phyloP scores from a whole-genome alignment of 2,113 vertebrate genomes.

The Hassar affinis region DNA sequence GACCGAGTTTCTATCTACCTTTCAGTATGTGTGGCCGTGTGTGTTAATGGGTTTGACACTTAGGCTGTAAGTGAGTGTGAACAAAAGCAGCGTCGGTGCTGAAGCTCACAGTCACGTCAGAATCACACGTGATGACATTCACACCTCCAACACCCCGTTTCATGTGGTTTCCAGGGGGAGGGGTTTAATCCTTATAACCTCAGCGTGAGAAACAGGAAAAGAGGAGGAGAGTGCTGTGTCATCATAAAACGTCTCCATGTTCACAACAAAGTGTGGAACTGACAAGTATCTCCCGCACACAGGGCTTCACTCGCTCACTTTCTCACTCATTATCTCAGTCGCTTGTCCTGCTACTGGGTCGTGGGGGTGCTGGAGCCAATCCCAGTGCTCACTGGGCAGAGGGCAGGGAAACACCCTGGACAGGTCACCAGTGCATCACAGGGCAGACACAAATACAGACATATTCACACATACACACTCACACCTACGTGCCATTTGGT shows the following conservation, averaged over 20 bases:
- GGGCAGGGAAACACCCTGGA: no score
- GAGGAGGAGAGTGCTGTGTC: not conserved
- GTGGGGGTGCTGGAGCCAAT: no score
- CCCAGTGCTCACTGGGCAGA: no score
- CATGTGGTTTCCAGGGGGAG: slow-evolving; percentile 2
- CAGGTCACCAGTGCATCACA: no score
- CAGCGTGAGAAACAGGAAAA: slow-evolving; percentile 11
- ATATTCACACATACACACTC: no score
- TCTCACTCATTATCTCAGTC: no score
- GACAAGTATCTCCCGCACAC: not conserved
- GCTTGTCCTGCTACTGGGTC: no score
- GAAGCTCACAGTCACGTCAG: not conserved
- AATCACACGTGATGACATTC: not conserved
- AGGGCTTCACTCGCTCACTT: no score
- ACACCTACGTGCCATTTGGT: no score
- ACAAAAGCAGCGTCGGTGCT: not conserved
- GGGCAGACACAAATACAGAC: no score
- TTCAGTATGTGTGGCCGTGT: slow-evolving; percentile 1
- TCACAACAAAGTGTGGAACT: slow-evolving; percentile 8
- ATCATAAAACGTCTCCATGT: not conserved
- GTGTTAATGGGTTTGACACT: slow-evolving; percentile 22
- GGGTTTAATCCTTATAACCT: not conserved
- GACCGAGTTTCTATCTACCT: not conserved
- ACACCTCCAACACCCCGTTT: not conserved
- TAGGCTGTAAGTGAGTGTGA: slow-evolving; percentile 5